Conservation (phyloP, 2,888 invertebrate genomes). For the Lasioglossum morio region DNA sequence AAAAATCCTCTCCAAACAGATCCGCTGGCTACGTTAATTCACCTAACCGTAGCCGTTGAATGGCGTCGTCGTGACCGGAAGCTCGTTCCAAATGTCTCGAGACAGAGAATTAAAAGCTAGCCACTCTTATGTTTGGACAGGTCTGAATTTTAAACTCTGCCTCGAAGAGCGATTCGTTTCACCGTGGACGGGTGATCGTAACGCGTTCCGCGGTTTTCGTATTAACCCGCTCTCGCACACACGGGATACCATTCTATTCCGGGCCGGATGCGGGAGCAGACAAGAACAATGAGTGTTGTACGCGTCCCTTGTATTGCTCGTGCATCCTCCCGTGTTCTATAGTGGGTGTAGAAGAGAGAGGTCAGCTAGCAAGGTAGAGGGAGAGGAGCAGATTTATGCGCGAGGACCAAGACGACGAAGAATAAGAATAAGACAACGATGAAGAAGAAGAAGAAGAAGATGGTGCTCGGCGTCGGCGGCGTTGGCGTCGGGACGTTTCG, state of each 20-base stretch:
- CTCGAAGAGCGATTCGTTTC: slow-evolving; percentile 42
- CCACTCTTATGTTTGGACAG: slow-evolving; percentile 44
- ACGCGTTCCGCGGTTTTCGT: slow-evolving; percentile 62
- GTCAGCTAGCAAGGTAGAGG: slow-evolving; percentile 12
- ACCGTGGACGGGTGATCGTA: slow-evolving; percentile 63
- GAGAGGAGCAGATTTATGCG: slow-evolving; percentile 79
- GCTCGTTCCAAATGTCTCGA: slow-evolving; percentile 32
- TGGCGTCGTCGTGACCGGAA: slow-evolving; percentile 10
- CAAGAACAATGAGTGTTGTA: slow-evolving; percentile 83
- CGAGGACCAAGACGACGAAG: slow-evolving; percentile 67
- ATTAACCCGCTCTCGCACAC: slow-evolving; percentile 62
- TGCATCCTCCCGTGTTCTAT: slow-evolving; percentile 67
- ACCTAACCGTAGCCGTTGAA: not conserved
- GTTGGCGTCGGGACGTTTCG: slow-evolving; percentile 79
- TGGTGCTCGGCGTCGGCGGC: slow-evolving; percentile 72
- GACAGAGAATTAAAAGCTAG: slow-evolving; percentile 19
- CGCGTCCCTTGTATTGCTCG: slow-evolving; percentile 73
- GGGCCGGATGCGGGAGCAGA: slow-evolving; percentile 76
- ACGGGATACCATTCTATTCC: slow-evolving; percentile 81
- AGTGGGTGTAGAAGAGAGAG: slow-evolving; percentile 74
- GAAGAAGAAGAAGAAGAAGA: slow-evolving; percentile 65
- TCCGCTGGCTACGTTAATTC: not conserved
- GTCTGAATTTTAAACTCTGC: slow-evolving; percentile 47
- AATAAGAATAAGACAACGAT: slow-evolving; percentile 64
- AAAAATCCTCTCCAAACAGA: not conserved